Conservation (phyloP, 2,888 invertebrate genomes). For the Cryptocheilus praepositus region DNA sequence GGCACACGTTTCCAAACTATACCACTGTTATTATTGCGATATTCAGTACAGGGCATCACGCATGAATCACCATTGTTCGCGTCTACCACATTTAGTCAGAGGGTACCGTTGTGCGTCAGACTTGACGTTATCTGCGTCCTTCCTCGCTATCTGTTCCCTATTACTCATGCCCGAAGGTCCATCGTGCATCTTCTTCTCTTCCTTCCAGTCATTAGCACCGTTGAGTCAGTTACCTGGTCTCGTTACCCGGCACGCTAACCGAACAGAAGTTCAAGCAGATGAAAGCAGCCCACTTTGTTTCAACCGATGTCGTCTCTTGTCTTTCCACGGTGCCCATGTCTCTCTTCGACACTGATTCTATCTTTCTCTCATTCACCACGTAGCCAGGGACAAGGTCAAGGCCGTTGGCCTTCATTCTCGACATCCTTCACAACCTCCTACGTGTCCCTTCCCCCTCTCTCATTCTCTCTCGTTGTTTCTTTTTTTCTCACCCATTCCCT, state of each 20-base stretch:
- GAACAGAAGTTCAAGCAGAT: conserved; percentile 16
- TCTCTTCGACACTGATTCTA: conserved; percentile 6
- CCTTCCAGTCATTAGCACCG: conserved; percentile 28
- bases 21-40: too few species aligned
- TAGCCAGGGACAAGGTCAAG: conserved; percentile 70
- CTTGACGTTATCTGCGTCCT: not conserved
- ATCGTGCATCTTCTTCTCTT: not conserved
- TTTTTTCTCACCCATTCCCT: not conserved
- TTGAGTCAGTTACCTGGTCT: conserved; percentile 39
- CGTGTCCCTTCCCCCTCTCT: conserved; percentile 14
- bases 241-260: conserved; percentile 11
- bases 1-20: too few species aligned
- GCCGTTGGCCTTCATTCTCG: conserved; percentile 65
- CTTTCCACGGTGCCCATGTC: conserved; percentile 17
- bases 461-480: conserved; percentile 15
- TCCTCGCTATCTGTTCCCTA: not conserved
- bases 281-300: conserved; percentile 53
- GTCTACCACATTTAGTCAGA: too few species aligned
- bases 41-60: too few species aligned
- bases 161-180: conserved; percentile 2
- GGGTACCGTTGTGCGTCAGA: too few species aligned
- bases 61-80: too few species aligned
- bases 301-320: conserved; percentile 54
- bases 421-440: conserved; percentile 47
- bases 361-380: conserved; percentile 42